Percentiles rank a stretch among this genome's conserved stretches.
phyloP scores from a whole-genome alignment of 1,140 invertebrate genomes.

The Ephestia elutella region DNA sequence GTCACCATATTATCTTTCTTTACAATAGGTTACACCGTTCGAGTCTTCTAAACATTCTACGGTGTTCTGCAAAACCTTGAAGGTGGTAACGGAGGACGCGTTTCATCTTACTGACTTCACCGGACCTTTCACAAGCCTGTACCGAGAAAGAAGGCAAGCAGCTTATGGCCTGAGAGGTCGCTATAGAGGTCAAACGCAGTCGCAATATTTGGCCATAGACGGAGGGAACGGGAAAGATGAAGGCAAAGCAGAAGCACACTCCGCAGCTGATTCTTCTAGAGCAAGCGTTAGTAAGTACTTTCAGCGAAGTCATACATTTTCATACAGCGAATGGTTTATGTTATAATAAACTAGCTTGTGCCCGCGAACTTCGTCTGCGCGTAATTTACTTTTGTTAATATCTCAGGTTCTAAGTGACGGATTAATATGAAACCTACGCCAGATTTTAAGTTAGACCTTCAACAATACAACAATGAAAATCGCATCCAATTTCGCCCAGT shows the following conservation, averaged over 20 bases:
- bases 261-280: slow-evolving; percentile 80
- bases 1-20: slow-evolving; percentile 5
- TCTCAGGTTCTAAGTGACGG: too few species aligned
- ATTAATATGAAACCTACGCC: too few species aligned
- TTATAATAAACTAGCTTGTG: too few species aligned
- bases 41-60: not conserved
- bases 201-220: slow-evolving; percentile 84
- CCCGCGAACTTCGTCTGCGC: too few species aligned
- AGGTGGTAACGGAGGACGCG: slow-evolving; percentile 14
- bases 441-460: too few species aligned
- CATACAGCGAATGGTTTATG: too few species aligned
- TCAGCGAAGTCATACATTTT: too few species aligned
- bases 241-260: slow-evolving; percentile 86
- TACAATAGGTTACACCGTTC: slow-evolving; percentile 26
- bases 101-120: slow-evolving; percentile 14
- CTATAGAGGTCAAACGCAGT: slow-evolving; percentile 84
- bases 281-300: slow-evolving; percentile 83
- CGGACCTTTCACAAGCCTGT: slow-evolving; percentile 13
- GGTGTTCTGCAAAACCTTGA: slow-evolving; percentile 33
- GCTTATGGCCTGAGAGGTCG: slow-evolving; percentile 43
- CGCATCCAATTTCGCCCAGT: too few species aligned
- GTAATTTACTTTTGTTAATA: too few species aligned
- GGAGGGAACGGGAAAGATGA: slow-evolving; percentile 72
- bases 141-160: slow-evolving; percentile 38
- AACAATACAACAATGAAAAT: too few species aligned